These are phyloP conservation scores for Tamandua tetradactyla DNA, from an alignment of 2,797 vertebrate species.

Conservation along the genomic window DNA sequence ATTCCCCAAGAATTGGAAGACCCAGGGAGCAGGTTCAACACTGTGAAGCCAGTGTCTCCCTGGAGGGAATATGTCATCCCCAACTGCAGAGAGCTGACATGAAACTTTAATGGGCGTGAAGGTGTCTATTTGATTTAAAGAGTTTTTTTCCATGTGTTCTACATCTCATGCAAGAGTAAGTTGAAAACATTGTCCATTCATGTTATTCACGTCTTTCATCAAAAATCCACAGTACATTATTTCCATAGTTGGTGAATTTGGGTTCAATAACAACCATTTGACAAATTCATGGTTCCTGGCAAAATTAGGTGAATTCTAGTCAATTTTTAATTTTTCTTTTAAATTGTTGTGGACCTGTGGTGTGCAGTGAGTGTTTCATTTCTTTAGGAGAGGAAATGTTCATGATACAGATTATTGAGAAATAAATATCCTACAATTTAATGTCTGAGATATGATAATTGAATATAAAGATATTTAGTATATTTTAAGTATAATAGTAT, in stretches of 20 bases:
- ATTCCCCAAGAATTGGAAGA: neutral
- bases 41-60: accelerated
- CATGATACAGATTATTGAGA: neutral
- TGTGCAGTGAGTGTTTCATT: neutral
- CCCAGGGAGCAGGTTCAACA: neutral
- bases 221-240: neutral
- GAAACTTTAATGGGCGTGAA: neutral
- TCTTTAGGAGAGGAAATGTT: neutral
- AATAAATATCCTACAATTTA: neutral
- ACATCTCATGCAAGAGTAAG: neutral
- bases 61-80: too few species aligned
- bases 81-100: too few species aligned
- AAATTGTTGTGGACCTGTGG: neutral
- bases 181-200: neutral
- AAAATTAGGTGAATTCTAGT: neutral
- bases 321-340: neutral
- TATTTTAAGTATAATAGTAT: neutral
- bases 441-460: neutral
- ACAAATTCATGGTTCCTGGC: neutral
- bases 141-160: neutral
- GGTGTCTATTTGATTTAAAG: neutral
- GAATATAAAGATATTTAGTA: neutral
- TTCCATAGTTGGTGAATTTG: neutral
- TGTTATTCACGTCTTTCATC: neutral
- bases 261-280: neutral